Evolutionary conservation across 2,113 vertebrate genomes (phyloP), one percentile per base, ranked within the genome.

Genomic region (Sapayoa aenigma): DNA sequence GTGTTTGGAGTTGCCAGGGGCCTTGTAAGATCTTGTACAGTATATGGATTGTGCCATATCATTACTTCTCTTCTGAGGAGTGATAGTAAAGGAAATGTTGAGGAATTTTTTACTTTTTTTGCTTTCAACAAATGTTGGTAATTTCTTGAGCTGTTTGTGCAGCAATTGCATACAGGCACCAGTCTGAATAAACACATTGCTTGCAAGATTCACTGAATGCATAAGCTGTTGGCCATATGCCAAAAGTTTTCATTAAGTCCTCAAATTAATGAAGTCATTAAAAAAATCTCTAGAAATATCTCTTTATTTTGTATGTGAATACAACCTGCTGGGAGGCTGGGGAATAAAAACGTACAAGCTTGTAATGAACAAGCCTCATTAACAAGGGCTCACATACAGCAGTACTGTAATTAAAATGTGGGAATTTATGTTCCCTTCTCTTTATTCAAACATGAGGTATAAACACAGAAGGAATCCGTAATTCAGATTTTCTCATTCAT

Each of bases 41-140:
- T 5, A 7, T 0, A 0, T 2, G 7, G 31, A 9, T 31, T 44
- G 44, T 44, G 53, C 33, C 7, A 2, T 16, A 4, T 12, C n/a
- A 14, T 15, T 33, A 9, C 33, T 18, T n/a, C 14, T 33, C 10
- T 39, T 67, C 59, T 47, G 42, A 55, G 59, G 8, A 31, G 12
- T 7, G 4, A 30, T 3, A 53, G 15, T 5, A 15, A 73, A 94
- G 37, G 31, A 47, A 58, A 16, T 2, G 4, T 11, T 12, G n/a
- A 65, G 23, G 20, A 6, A 3, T 12, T 9, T 41, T 39, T 49
- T 25, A 3, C 28, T 62, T 15, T 10, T 62, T 67, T 46, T 66
- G 42, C 25, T 74, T 84, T 78, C 39, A 35, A n/a, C 13, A 78
- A 87, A 50, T 10, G 20, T 4, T 3, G 41, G 9, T 3, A 19